Base-by-base conservation (phyloP, 2,797 vertebrate genomes). In the Chelidonichthys spinosus region DNA sequence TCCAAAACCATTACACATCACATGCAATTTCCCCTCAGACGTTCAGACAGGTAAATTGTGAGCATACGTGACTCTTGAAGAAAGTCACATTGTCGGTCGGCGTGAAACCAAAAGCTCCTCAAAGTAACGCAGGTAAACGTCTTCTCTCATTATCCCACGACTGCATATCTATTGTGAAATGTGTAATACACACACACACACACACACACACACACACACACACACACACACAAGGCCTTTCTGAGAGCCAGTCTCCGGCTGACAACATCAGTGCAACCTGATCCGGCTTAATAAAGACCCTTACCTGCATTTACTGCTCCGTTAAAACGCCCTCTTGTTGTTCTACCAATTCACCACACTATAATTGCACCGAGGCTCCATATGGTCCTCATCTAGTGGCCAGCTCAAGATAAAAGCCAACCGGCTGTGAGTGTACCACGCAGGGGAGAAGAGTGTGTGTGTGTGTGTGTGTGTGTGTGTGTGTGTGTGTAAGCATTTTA, bases 321-420 rank as follows among this genome's bases (percentile, higher is more conserved):
- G 91, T 92, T 91, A 91, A 93, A 92, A 89, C 75, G 64, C 82
- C 82, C 75, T 85, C 79, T 82, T 92, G 92, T 94, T 93, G 91
- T 92, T 90, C 87, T 88, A 89, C 88, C 87, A 76, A 89, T 93
- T 94, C 90, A 91, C 84, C 85, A 74, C 86, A 69, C 81, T 77
- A 63, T 89, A 87, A 91, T 90, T 91, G 87, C 81, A 59, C 85
- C 52, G 82, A 62, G 86, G 84, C 86, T 87, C 83, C 91, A 94
- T 88, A 89, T 94, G 93, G 88, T 93, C 90, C 89, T 93, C 88
- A 94, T 94, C 93, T 93, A 73, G 75, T 62, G 76, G 67, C 71
- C 70, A 60, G 85, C 1, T 42, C 59, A 80, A 87, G 90, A 92
- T 93, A 82, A 93, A 92, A 93, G 91, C 74, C 79, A 79, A 82